Percentiles rank a stretch among this genome's conserved stretches.
Evolutionary conservation across 2,797 vertebrate genomes (phyloP).

Genomic region (Glyptemys insculpta): DNA sequence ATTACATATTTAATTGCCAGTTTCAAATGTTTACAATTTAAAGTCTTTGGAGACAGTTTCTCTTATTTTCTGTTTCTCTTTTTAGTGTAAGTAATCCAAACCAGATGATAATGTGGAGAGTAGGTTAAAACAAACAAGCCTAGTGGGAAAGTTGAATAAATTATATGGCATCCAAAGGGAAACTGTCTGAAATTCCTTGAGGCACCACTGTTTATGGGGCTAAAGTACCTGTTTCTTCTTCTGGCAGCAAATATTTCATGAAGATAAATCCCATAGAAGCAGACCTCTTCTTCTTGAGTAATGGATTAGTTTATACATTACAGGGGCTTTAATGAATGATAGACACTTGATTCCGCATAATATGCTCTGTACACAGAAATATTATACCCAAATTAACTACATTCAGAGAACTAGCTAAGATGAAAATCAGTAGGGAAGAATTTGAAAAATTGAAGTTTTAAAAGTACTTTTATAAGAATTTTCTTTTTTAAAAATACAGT

Average conservation of each 20-base stretch:
- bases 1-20: background rate
- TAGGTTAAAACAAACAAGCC: background rate
- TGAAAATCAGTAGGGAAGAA: background rate
- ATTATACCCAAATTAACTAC: constrained; percentile 2
- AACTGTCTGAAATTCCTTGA: background rate
- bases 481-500: background rate
- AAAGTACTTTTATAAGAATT: background rate
- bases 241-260: background rate
- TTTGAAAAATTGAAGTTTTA: background rate
- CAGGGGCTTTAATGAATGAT: background rate
- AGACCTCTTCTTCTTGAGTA: background rate
- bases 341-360: background rate
- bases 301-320: background rate
- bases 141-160: background rate
- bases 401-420: background rate
- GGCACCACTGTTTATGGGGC: background rate
- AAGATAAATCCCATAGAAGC: background rate
- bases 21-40: background rate
- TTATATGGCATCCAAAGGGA: background rate
- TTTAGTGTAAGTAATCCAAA: background rate
- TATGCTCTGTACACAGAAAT: background rate
- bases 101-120: background rate
- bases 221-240: background rate
- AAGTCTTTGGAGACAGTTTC: background rate
- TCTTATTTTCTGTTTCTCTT: background rate